A percentile compares a stretch with the other conserved stretches of the same genome.
phyloP scores from a whole-genome alignment of 2,797 vertebrate genomes.

The Danio jaintianensis region DNA sequence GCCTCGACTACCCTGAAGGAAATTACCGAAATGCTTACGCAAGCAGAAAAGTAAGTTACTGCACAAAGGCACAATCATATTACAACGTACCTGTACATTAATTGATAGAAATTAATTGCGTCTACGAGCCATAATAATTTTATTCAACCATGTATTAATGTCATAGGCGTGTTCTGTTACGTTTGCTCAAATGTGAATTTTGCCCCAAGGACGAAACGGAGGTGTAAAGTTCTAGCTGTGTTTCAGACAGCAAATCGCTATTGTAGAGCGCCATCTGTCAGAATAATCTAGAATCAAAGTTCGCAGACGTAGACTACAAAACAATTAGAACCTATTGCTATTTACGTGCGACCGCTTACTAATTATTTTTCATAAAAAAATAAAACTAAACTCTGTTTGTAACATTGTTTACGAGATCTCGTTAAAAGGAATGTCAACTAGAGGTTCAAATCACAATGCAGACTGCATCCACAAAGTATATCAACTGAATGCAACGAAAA shows the following conservation, averaged over 20 bases:
- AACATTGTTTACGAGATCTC: too few species aligned
- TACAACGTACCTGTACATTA: background rate
- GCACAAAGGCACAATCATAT: conserved; percentile 10
- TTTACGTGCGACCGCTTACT: background rate
- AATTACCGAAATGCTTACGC: conserved; percentile 67
- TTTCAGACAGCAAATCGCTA: conserved; percentile 52
- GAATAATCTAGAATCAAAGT: background rate
- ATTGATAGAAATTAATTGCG: background rate
- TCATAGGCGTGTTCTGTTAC: background rate
- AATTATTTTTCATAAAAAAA: background rate
- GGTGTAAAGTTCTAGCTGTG: conserved; percentile 49
- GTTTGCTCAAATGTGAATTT: conserved; percentile 33
- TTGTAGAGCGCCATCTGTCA: conserved; percentile 67
- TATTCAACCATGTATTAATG: background rate
- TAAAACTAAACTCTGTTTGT: too few species aligned
- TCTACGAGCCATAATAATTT: background rate
- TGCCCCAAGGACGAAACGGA: conserved; percentile 48
- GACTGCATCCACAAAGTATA: background rate
- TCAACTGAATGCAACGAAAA: background rate
- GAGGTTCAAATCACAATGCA: too few species aligned
- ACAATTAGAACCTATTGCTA: too few species aligned
- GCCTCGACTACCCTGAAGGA: conserved; percentile 54
- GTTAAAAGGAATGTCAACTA: too few species aligned
- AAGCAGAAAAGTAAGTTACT: conserved; percentile 63
- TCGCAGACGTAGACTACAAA: too few species aligned